Evolutionary conservation across 2,888 invertebrate genomes (phyloP), one percentile per base, ranked within the genome.

Genomic region (Agrochola lychnidis): DNA sequence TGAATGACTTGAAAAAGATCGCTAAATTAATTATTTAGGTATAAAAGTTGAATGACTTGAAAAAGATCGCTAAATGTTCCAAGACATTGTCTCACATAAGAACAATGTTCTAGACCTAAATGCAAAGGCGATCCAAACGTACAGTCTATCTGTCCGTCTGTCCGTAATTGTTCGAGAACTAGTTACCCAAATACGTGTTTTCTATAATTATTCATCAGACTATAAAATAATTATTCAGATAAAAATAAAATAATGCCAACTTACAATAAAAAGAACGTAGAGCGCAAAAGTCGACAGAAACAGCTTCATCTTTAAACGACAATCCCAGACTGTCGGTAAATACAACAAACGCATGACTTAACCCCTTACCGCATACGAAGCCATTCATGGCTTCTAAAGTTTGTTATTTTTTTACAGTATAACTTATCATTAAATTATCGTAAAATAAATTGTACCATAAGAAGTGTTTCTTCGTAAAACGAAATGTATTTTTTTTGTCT

Each of bases 291-390:
- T 67, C 0, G 36, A 74, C 1, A 87, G 22, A 53, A 82, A 3
- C 70, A 78, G 59, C 78, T 85, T 87, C 88, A 88, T 88, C 84
- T 82, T 71, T 30, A 30, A 76, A 69, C 4, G 64, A 66, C 71
- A 70, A n/a, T 22, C 22, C n/a, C n/a, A 57, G 48, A 88, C 84
- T 88, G 85, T 67, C 42, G 61, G 53, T 48, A 40, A 71, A 51
- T 5, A 69, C 48, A 14, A 25, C 57, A 61, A 64, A 42, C 57
- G 10, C 68, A 81, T 74, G 87, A 78, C 82, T 86, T 87, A n/a
- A n/a, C n/a, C n/a, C n/a, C n/a, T n/a, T n/a, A n/a, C n/a, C n/a
- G n/a, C n/a, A n/a, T n/a, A n/a, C n/a, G n/a, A n/a, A n/a, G n/a
- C n/a, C n/a, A n/a, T n/a, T n/a, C n/a, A n/a, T n/a, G n/a, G n/a